These are phyloP conservation scores for Tonatia bakeri DNA, from an alignment of 2,113 vertebrate species.

Conservation along the genomic window DNA sequence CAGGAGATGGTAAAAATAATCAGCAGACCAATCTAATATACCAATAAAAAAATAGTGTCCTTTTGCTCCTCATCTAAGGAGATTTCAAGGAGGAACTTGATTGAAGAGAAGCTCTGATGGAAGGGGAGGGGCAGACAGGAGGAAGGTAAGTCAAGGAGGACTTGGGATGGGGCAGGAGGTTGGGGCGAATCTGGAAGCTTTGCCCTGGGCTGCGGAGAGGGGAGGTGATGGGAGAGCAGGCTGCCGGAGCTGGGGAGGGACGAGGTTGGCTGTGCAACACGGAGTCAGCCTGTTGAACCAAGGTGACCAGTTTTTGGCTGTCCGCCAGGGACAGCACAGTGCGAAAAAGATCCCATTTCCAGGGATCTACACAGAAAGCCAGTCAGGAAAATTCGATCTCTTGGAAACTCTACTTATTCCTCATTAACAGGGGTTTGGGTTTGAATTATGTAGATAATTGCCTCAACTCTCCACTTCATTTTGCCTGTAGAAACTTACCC, in stretches of 20 bases:
- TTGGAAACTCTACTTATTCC: background rate
- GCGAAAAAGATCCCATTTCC: background rate
- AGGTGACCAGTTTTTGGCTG: background rate
- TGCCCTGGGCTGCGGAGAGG: accelerated
- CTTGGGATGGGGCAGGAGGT: background rate
- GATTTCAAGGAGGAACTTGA: background rate
- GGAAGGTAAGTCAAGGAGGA: background rate
- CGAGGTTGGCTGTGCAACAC: accelerated
- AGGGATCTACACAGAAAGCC: background rate
- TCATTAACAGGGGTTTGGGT: conserved; percentile 22
- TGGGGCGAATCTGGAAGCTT: accelerated
- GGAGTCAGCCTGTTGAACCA: background rate
- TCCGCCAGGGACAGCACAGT: background rate
- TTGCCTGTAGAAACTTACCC: conserved; percentile 45
- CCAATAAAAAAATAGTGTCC: too few relatives aligned
- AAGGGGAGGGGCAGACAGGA: background rate
- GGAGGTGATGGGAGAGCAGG: accelerated
- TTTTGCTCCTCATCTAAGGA: background rate
- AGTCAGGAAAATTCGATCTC: background rate
- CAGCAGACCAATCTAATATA: background rate
- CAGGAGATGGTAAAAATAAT: background rate
- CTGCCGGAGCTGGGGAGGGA: background rate
- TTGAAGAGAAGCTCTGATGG: background rate
- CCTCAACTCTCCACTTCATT: conserved; percentile 40
- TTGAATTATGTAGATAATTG: conserved; percentile 55